Base-by-base conservation (phyloP, 2,797 vertebrate species). In the Sternarchorhynchus goeldii region DNA sequence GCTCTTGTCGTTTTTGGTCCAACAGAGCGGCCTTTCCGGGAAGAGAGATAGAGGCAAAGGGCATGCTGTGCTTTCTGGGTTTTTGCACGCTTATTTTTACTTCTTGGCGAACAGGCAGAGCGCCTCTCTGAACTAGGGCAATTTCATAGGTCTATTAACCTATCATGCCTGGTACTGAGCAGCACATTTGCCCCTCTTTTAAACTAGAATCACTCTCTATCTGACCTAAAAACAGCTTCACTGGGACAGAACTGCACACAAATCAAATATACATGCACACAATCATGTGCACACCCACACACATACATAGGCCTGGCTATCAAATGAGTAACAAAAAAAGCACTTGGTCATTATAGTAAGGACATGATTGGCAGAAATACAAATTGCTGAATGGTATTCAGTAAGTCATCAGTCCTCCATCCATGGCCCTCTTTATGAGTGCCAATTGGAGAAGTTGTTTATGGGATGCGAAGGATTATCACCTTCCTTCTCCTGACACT, bases 151-250 rank as follows among this genome's bases (percentile, higher is more conserved):
- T 88, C 79, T 63, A 82, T 75, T 81, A 36, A 63, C 82, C 78
- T 84, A 88, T 87, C 85, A 64, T 77, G 82, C 88, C 82, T 75
- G 79, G 82, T 88, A 85, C 77, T 82, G 69, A 64, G 83, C 82
- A 50, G 8, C 60, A 84, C 68, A n/a, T 71, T 55, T 59, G 50
- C 21, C 59, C n/a, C 45, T 17, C 45, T 17, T 55, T 29, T 65
- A 34, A 50, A 74, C 60, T 34, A 34, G 57, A 7, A 65, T 21
- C 67, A 60, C 58, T 73, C 20, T 76, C 58, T 55, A 67, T 70
- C 76, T 91, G 89, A 91, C 90, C 91, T 92, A 90, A 90, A 92
- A 92, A 91, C 84, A 91, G 82, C 79, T 88, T 88, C 82, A 86
- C 4, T 25, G 1, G 81, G 87, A 88, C 50, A 53, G 77, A 84